Conservation (phyloP, 2,888 invertebrate species). For the Euspilapteryx auroguttella region DNA sequence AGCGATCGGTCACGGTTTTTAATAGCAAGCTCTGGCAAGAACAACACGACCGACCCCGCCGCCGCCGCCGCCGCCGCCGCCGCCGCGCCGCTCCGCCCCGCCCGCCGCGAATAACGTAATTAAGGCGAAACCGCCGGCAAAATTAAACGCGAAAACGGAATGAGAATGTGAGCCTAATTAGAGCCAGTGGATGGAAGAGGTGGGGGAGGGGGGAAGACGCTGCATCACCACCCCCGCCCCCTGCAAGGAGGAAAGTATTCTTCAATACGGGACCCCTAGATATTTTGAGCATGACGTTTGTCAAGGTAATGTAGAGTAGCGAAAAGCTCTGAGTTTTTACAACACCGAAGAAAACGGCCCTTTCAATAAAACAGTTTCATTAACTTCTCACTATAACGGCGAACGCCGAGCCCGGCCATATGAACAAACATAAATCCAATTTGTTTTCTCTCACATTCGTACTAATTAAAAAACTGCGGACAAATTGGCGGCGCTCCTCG, state of each 20-base stretch:
- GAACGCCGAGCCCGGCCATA: not conserved
- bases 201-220: constrained; percentile 20
- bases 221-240: constrained; percentile 11
- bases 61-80: constrained; percentile 18
- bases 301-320: too few species aligned
- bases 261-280: too few species aligned
- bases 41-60: constrained; percentile 5
- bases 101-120: constrained; percentile 55
- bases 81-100: constrained; percentile 15
- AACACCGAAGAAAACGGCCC: too few species aligned
- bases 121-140: constrained; percentile 58
- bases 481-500: constrained; percentile 49
- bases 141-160: constrained; percentile 65
- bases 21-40: constrained; percentile 6
- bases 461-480: constrained; percentile 57
- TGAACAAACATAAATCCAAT: constrained; percentile 24
- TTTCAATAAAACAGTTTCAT: not conserved
- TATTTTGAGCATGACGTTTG: too few species aligned
- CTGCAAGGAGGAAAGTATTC: too few species aligned
- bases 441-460: constrained; percentile 47
- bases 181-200: too few species aligned
- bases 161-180: constrained; percentile 66
- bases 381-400: not conserved
- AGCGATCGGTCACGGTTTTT: not conserved
- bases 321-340: too few species aligned